These are phyloP conservation scores for Sigmodon hispidus DNA, from an alignment of 2,113 vertebrate species.

Conservation along the genomic window DNA sequence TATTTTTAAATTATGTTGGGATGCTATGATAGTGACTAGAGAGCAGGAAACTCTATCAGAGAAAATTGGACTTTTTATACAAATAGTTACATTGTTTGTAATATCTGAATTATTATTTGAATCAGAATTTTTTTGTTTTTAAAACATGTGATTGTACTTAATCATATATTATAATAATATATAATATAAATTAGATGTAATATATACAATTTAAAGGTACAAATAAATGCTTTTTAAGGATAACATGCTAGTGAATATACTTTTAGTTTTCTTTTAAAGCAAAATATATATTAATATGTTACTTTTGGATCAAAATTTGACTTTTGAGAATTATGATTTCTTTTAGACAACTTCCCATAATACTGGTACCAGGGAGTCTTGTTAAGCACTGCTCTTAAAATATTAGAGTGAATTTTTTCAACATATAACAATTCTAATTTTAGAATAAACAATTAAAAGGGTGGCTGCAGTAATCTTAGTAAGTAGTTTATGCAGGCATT, in stretches of 20 bases:
- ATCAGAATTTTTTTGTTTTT: not conserved
- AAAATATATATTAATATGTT: not conserved
- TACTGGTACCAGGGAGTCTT: not conserved
- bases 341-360: not conserved
- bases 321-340: not conserved
- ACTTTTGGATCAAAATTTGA: slow-evolving; percentile 34
- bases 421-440: not conserved
- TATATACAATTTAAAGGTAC: not conserved
- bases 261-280: not conserved
- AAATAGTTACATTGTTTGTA: not conserved
- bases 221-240: not conserved
- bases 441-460: not conserved
- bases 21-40: not conserved
- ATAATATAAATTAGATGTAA: too few relatives aligned
- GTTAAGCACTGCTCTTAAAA: not conserved
- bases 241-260: not conserved
- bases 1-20: not conserved
- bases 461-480: not conserved
- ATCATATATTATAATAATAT: too few relatives aligned
- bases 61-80: not conserved
- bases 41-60: not conserved
- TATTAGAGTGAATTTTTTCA: not conserved
- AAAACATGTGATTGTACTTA: not conserved
- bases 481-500: not conserved
- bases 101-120: not conserved